Percentiles rank a stretch among this genome's conserved stretches.
These are phyloP conservation scores for Charanyca ferruginea DNA, from an alignment of 2,888 invertebrate species.

Conservation along the genomic window DNA sequence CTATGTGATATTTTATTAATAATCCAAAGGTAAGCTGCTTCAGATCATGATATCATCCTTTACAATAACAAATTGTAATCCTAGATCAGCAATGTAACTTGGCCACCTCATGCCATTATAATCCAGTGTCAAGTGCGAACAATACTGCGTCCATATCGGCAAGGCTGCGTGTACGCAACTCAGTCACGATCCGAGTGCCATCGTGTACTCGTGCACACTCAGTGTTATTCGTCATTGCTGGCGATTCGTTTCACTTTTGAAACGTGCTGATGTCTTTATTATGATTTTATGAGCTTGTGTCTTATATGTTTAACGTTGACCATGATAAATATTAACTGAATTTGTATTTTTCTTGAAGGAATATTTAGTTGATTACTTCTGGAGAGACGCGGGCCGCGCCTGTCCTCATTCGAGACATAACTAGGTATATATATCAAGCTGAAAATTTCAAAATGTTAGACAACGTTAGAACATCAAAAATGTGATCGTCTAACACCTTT, in stretches of 20 bases:
- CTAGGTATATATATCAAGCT: too few species aligned
- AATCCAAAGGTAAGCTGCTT: neutral
- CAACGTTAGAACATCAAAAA: too few species aligned
- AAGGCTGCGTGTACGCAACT: constrained; percentile 59
- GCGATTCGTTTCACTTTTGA: constrained; percentile 65
- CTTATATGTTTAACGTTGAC: too few species aligned
- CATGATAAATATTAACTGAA: too few species aligned
- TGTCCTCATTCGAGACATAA: too few species aligned
- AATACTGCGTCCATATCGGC: constrained; percentile 55
- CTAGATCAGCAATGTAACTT: constrained; percentile 21
- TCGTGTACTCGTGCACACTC: constrained; percentile 45
- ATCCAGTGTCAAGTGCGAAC: constrained; percentile 52
- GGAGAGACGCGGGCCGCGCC: too few species aligned
- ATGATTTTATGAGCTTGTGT: constrained; percentile 27
- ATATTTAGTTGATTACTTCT: too few species aligned
- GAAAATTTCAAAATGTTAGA: too few species aligned
- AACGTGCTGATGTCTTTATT: constrained; percentile 51
- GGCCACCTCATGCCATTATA: constrained; percentile 35
- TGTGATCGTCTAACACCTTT: too few species aligned
- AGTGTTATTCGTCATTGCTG: constrained; percentile 47
- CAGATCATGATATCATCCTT: neutral
- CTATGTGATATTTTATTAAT: neutral
- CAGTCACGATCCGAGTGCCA: constrained; percentile 53
- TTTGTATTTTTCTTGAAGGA: too few species aligned
- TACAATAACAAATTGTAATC: constrained; percentile 14